Base-by-base conservation (phyloP, 2,888 invertebrate species). In the Microplitis manilae region DNA sequence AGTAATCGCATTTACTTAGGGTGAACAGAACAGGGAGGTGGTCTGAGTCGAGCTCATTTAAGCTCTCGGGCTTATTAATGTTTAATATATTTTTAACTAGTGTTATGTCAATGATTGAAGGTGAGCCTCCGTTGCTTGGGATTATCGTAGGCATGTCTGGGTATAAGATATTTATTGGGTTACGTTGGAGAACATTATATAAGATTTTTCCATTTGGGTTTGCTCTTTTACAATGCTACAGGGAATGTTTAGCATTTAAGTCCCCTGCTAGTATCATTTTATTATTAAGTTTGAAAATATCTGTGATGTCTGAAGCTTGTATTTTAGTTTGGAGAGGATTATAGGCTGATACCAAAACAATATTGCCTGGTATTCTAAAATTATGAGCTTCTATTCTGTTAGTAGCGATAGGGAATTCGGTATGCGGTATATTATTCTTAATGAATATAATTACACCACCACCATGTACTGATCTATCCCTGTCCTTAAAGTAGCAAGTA, bases 201-300 rank as follows among this genome's bases (percentile, higher is more conserved):
- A 79, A 30, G 41, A 67, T 77, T 17, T 20, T 62, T 8, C 68
- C 40, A 40, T 68, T 68, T 39, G 5, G 20, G 62, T 82, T 83
- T 13, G 30, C 60, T 0, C 13, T 64, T 50, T 73, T 73, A 67
- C 81, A 81, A 20, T 50, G 41, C 41, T 8, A 50, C 0, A 50
- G 7, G 6, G 41, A 7, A 50, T 50, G 41, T 6, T 50, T 50
- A 50, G 41, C 41, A 50, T 50, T 50, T 9, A 41, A 41, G 6
- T 41, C 41, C 6, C 41, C 41, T 20, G 20, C 1, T 1, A 20
- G 20, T 20, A 20, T 20, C 20, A 20, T 20, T 20, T 20, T 20
- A 20, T 20, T 20, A 20, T 20, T 20, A 20, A 20, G 20, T 20
- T 20, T 20, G 20, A 20, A 20, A 20, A 20, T 20, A 20, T 20